phyloP scores from a whole-genome alignment of 2,797 vertebrate genomes.

The Labroides dimidiatus region DNA sequence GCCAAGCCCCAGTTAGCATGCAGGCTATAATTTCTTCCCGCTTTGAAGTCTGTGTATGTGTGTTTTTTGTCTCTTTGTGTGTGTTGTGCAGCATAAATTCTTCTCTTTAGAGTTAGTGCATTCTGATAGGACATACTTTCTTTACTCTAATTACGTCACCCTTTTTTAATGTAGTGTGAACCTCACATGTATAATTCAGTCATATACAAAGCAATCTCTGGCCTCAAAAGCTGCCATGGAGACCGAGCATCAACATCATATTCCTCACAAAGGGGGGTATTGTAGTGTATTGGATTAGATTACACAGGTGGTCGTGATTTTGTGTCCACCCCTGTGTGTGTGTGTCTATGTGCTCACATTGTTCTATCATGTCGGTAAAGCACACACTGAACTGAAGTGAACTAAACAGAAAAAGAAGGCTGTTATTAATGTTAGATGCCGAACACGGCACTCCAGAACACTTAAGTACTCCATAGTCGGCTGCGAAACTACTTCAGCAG shows the following conservation, averaged over 20 bases:
- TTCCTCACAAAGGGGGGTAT: conserved; percentile 28
- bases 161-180: not conserved
- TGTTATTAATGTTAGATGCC: conserved; percentile 57
- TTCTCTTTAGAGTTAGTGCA: conserved; percentile 22
- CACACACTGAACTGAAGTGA: conserved; percentile 25
- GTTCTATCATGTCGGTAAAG: conserved; percentile 44
- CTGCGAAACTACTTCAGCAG: conserved; percentile 83
- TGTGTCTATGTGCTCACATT: conserved; percentile 14
- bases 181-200: conserved; percentile 9
- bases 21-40: conserved; percentile 81
- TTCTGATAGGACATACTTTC: conserved; percentile 11
- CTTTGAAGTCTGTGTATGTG: conserved; percentile 78
- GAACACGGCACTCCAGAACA: conserved; percentile 30
- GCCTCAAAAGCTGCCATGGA: conserved; percentile 34
- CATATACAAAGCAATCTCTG: conserved; percentile 5
- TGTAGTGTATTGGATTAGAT: conserved; percentile 27
- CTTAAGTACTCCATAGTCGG: conserved; percentile 24
- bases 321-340: conserved; percentile 19
- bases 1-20: conserved; percentile 82
- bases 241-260: conserved; percentile 48
- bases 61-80: conserved; percentile 46
- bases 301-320: conserved; percentile 56
- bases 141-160: conserved; percentile 9
- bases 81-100: conserved; percentile 40
- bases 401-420: conserved; percentile 33